Base-by-base conservation (phyloP, 1,140 invertebrate genomes). In the Diploscapter pachys region DNA sequence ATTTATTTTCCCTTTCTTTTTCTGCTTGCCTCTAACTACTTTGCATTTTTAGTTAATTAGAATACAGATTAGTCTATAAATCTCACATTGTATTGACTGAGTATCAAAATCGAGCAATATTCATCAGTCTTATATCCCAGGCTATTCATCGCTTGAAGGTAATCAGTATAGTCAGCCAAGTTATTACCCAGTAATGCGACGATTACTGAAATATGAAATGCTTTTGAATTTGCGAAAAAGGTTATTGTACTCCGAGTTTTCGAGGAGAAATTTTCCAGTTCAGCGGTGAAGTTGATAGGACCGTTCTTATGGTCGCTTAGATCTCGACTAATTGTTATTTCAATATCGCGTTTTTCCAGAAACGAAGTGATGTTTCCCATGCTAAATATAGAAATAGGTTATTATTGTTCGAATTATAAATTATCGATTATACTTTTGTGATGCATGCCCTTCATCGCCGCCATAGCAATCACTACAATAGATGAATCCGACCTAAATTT, bases 321-420 rank as follows among this genome's bases (percentile, higher is more conserved):
- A 8, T 13, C 51, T 55, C 5, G 11, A 6, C 8, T 52, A 48
- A 53, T 31, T 1, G 31, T 31, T 31, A 68, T 48, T 52, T 68
- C 52, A 6, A 68, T 54, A 6, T 55, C 66, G 66, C 57, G 53
- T 55, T 52, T 68, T 31, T 68, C 57, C 31, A 68, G 51, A 53
- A 55, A 68, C 66, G 11, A 55, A 5, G 69, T 61, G 50, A 64
- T 72, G 62, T 50, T 67, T 52, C 65, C 52, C n/a, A 71, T 9
- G 5, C 53, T 69, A 11, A 70, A 9, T 6, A 11, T 6, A 65
- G 9, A 65, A 65, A 11, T 11, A 48, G 59, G 69, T n/a, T 69
- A 6, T 11, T 66, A 48, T 53, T 31, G 5, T 9, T 49, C 11
- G 5, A 13, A 8, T 11, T 13, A 4, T 63, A 13, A 56, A 8